These are phyloP conservation scores for Oreocharis arfaki DNA, from an alignment of 2,113 vertebrate genomes.

Conservation along the genomic window DNA sequence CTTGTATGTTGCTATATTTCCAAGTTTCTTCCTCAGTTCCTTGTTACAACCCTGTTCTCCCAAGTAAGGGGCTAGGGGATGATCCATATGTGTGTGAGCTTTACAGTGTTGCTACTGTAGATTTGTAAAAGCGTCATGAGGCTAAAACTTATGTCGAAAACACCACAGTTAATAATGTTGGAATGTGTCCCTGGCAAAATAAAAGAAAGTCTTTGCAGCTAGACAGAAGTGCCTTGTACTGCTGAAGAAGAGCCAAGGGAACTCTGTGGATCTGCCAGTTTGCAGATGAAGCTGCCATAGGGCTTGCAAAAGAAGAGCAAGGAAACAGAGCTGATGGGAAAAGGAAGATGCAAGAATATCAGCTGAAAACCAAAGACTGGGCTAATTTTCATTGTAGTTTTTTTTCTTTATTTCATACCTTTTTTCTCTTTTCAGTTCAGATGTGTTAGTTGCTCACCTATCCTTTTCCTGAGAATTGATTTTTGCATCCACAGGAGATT, in stretches of 20 bases:
- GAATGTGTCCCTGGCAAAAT: background rate
- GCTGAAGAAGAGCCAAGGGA: background rate
- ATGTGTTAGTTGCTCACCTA: background rate
- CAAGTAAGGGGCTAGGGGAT: background rate
- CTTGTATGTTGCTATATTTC: background rate
- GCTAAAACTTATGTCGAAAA: background rate
- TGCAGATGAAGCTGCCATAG: background rate
- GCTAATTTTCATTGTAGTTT: background rate
- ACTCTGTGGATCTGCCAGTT: background rate
- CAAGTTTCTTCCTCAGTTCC: background rate
- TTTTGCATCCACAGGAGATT: background rate
- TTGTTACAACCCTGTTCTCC: background rate
- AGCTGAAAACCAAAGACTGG: background rate
- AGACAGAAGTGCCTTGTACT: background rate
- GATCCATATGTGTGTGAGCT: background rate
- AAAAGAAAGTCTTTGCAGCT: background rate
- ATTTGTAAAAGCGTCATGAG: background rate
- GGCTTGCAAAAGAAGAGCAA: background rate
- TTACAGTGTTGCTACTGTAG: background rate
- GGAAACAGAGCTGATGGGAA: background rate
- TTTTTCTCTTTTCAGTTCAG: background rate
- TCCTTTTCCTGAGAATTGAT: conserved; percentile 20
- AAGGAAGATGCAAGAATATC: background rate
- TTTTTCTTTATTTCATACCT: background rate
- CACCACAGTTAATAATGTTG: background rate